A percentile compares a stretch with the other conserved stretches of the same genome.
Evolutionary conservation across 1,140 invertebrate species (phyloP).

Genomic region (Sogatella furcifera): DNA sequence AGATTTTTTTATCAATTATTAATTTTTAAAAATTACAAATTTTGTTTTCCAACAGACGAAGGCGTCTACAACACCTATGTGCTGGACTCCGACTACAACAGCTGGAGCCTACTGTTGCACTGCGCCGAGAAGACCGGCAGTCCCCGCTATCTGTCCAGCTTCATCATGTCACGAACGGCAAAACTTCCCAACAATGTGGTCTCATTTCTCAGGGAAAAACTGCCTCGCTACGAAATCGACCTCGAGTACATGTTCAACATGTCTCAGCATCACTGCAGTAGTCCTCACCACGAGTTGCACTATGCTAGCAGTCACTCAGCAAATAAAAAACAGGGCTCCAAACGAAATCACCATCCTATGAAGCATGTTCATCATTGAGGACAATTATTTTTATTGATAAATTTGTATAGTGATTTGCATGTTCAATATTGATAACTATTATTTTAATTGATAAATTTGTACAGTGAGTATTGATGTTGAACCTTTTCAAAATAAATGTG

Average conservation of each 20-base stretch:
- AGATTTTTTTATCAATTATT: too few relatives aligned
- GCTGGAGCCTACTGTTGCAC: constrained; percentile 70
- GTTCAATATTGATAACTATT: too few relatives aligned
- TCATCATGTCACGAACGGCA: constrained; percentile 58
- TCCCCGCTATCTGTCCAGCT: constrained; percentile 69
- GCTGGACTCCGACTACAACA: constrained; percentile 64
- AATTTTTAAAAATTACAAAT: too few relatives aligned
- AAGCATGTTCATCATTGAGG: constrained; percentile 7
- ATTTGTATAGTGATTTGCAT: too few relatives aligned
- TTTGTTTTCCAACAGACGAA: constrained; percentile 47
- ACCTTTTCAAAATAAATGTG: too few relatives aligned
- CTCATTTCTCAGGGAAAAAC: constrained; percentile 45
- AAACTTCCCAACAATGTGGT: constrained; percentile 47
- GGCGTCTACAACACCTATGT: constrained; percentile 82
- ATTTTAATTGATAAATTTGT: too few relatives aligned
- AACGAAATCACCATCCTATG: constrained; percentile 15
- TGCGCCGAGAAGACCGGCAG: constrained; percentile 73
- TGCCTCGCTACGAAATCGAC: constrained; percentile 56
- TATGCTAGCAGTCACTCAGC: constrained; percentile 10
- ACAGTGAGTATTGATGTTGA: too few relatives aligned
- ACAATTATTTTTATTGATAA: too few relatives aligned
- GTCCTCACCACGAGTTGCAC: constrained; percentile 15
- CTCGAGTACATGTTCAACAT: constrained; percentile 72
- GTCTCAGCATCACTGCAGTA: constrained; percentile 51
- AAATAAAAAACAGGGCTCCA: neutral